Base-by-base conservation (phyloP, 1,140 invertebrate genomes). In the Apis florea region DNA sequence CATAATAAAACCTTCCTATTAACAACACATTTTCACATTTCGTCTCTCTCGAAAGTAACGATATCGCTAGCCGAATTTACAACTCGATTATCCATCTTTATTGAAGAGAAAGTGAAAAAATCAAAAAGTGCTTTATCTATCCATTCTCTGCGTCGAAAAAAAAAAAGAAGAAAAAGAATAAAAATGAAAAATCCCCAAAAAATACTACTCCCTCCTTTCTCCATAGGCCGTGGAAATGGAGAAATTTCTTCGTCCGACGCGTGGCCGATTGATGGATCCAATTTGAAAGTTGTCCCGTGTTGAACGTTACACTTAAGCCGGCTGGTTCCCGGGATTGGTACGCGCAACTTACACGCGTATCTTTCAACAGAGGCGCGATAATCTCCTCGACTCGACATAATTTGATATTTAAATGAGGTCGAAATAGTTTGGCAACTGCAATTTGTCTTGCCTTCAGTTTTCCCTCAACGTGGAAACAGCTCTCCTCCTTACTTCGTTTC, bases 351-450 rank as follows among this genome's bases (percentile, higher is more conserved):
- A 68, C 64, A 63, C 79, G 73, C 66, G 64, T 40, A 40, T 63
- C 73, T 69, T 26, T 49, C 24, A 26, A 67, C 13, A 31, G 73
- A 75, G 74, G 66, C 24, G 68, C 76, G 63, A 81, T 77, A 70
- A 82, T 75, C 64, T 63, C 61, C 64, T 15, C 79, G 77, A 83
- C 79, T 59, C 17, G 77, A 85, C 87, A 88, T 86, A 90, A 89
- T 89, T 90, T 89, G 87, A 89, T 90, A 92, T 91, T 90, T 91
- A 92, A 91, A 91, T 90, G 89, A 89, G 86, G 89, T 89, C 90
- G 86, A 92, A 92, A 91, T 90, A 91, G 90, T 91, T 92, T 78
- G 31, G 72, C 83, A 89, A 90, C 88, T 87, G 90, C 90, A 90
- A 92, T 92, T 92, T 91, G 89, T 91, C 90, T 92, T 90, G 78